phyloP scores from a whole-genome alignment of 2,113 vertebrate genomes.

The Ophthalmolycus amberensis region DNA sequence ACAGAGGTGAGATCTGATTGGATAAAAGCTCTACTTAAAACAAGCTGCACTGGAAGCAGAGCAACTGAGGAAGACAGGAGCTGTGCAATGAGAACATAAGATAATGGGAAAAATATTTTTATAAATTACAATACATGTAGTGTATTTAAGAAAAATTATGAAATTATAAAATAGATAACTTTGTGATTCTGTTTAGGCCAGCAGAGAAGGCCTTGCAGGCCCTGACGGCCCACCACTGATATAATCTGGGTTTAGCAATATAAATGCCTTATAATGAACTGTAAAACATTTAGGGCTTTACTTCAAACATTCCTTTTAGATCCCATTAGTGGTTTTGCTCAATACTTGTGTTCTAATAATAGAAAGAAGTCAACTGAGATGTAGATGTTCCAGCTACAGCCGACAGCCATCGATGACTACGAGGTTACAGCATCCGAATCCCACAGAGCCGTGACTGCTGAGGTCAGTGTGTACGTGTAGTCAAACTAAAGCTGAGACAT shows the following conservation, averaged over 20 bases:
- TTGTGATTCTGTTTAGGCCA: too few species aligned
- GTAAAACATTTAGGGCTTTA: background rate
- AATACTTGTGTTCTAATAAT: background rate
- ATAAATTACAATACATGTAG: too few species aligned
- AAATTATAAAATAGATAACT: too few species aligned
- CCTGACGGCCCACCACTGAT: background rate
- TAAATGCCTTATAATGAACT: background rate
- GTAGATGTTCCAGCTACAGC: background rate
- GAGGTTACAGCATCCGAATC: background rate
- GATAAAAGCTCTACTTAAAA: too few species aligned
- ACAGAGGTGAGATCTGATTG: too few species aligned
- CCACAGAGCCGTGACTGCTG: background rate
- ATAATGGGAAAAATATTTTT: too few species aligned
- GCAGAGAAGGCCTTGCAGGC: too few species aligned
- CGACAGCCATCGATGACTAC: background rate
- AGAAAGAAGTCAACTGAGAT: background rate
- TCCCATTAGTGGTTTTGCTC: background rate
- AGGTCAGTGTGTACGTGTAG: background rate
- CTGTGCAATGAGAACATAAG: too few species aligned
- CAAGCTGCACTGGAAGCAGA: too few species aligned
- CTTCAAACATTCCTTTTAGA: background rate
- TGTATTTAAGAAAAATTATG: too few species aligned
- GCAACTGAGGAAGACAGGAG: too few species aligned
- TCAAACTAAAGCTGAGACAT: background rate
- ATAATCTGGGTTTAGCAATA: background rate